These are phyloP conservation scores for Drosophila pachea DNA, from an alignment of 1,140 invertebrate species.

Conservation along the genomic window DNA sequence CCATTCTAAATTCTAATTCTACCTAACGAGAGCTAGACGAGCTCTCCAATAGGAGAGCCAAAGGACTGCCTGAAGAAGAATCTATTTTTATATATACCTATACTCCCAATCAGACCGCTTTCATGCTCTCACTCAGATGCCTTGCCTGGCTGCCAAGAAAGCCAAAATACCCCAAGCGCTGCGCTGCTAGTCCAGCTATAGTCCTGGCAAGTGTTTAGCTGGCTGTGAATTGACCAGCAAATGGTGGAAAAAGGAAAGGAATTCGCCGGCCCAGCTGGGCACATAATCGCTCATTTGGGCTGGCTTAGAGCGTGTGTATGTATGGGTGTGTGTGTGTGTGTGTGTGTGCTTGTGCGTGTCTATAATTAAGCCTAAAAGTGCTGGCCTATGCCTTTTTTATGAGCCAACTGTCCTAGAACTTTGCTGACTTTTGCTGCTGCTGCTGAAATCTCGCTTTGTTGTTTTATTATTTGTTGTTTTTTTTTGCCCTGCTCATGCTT, in stretches of 20 bases:
- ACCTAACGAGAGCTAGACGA: too few relatives aligned
- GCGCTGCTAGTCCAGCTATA: too few relatives aligned
- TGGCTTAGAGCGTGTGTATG: constrained; percentile 3
- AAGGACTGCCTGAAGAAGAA: too few relatives aligned
- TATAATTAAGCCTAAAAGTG: constrained; percentile 75
- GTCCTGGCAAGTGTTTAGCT: constrained; percentile 45
- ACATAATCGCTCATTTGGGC: constrained; percentile 49
- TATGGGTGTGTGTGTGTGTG: constrained; percentile 21
- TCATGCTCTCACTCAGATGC: background rate
- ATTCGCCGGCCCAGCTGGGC: constrained; percentile 33
- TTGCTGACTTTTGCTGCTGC: constrained; percentile 43
- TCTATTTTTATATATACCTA: background rate
- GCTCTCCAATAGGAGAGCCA: too few relatives aligned
- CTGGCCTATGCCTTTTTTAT: constrained; percentile 66
- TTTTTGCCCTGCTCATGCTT: background rate
- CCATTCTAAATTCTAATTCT: too few relatives aligned
- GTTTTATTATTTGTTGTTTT: constrained; percentile 57
- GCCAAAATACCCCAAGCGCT: background rate
- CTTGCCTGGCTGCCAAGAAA: background rate
- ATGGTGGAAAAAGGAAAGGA: constrained; percentile 16
- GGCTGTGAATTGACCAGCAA: constrained; percentile 59
- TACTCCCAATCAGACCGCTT: too few relatives aligned
- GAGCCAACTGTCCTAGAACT: constrained; percentile 53
- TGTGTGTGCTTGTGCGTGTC: constrained; percentile 55
- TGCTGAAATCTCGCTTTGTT: constrained; percentile 47